Percentiles rank a stretch among this genome's conserved stretches.
Evolutionary conservation across 2,888 invertebrate species (phyloP).

Genomic region (Patella caerulea): DNA sequence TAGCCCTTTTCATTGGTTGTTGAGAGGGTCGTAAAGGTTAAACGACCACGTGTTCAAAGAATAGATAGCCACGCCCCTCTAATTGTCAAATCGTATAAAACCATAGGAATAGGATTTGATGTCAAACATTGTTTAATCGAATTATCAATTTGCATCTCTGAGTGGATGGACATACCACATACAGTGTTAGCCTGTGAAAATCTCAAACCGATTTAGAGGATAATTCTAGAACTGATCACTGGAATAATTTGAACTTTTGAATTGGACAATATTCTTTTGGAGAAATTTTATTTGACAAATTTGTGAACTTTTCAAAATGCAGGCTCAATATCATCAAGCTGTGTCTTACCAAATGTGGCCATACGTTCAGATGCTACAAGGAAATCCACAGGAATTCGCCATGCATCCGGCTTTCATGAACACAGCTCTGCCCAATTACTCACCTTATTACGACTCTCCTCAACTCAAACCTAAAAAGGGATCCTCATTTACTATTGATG

Average conservation of each 20-base stretch:
- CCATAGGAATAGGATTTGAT: no score
- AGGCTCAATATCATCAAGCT: constrained; percentile 25
- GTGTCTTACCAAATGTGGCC: constrained; percentile 37
- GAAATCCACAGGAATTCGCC: constrained; percentile 48
- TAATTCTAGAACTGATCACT: no score
- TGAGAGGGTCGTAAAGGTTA: constrained; percentile 2
- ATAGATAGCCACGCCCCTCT: background rate
- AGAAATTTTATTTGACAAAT: no score
- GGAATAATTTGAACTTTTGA: no score
- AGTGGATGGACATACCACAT: no score
- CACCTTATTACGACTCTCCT: constrained; percentile 16
- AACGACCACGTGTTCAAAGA: background rate
- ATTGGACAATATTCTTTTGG: no score
- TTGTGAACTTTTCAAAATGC: constrained; percentile 20
- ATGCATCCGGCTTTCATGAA: constrained; percentile 57
- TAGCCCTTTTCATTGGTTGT: background rate
- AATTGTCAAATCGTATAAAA: background rate
- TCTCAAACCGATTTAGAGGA: no score
- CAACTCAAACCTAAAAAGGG: constrained; percentile 30
- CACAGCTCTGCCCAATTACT: constrained; percentile 35
- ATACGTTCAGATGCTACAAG: constrained; percentile 34
- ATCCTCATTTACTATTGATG: constrained; percentile 60
- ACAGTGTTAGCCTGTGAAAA: no score
- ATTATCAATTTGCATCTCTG: no score
- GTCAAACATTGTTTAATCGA: no score